Conservation (phyloP, 2,797 vertebrate species). For the Buphagus erythrorhynchus region DNA sequence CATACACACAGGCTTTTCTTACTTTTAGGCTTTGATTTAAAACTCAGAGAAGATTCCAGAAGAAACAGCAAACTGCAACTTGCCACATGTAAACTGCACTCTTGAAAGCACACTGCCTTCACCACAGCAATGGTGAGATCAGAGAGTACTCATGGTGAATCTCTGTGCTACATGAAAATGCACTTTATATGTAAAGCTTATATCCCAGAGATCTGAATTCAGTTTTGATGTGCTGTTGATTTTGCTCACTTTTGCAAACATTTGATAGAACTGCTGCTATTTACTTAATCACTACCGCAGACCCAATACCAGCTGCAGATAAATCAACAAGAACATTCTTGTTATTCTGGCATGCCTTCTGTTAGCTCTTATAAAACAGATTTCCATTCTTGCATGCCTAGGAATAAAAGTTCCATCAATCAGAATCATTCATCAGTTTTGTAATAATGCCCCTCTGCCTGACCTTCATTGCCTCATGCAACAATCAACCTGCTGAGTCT, state of each 20-base stretch:
- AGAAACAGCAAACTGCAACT: not conserved
- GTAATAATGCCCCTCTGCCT: not conserved
- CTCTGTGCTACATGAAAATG: not conserved
- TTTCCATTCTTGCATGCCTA: not conserved
- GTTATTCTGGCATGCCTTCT: constrained; percentile 11
- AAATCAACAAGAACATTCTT: constrained; percentile 28
- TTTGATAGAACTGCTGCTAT: not conserved
- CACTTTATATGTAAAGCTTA: not conserved
- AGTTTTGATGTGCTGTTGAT: not conserved
- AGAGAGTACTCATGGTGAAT: not conserved
- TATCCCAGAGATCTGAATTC: not conserved
- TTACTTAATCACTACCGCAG: not conserved
- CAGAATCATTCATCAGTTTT: not conserved
- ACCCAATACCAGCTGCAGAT: not conserved
- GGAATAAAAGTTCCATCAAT: constrained; percentile 19
- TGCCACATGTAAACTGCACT: not conserved
- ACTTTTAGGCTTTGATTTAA: not conserved
- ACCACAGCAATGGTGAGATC: not conserved
- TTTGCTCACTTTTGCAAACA: not conserved
- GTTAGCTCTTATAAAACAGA: not conserved
- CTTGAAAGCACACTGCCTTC: not conserved
- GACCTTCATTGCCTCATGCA: not conserved
- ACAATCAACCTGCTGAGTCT: not conserved
- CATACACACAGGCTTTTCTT: not conserved
- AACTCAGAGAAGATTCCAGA: not conserved